A percentile compares a stretch with the other conserved stretches of the same genome.
Evolutionary conservation across 37 sponge, comb jelly and placozoan species (phyloP).

Genomic region (Lycopodina hypogea): DNA sequence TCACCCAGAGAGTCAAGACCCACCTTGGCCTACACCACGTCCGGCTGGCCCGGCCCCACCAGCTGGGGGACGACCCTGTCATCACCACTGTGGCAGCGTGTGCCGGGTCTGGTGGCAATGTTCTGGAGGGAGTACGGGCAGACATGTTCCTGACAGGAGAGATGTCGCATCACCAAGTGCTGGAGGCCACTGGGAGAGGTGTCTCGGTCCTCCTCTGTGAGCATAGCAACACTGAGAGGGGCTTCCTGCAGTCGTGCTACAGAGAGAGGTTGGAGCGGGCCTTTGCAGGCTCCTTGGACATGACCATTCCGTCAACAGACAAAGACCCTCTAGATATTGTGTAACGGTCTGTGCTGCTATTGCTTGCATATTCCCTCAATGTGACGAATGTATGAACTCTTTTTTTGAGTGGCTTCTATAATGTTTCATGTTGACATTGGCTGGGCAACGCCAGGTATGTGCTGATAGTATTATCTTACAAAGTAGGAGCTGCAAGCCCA

Average conservation of each 20-base stretch:
- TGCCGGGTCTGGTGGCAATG: constrained; percentile 86
- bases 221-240: constrained; percentile 95
- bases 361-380: no score
- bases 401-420: no score
- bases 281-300: constrained; percentile 39
- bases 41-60: constrained; percentile 55
- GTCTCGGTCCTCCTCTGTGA: constrained; percentile 82
- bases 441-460: no score
- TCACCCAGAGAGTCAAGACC: constrained; percentile 52
- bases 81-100: constrained; percentile 73
- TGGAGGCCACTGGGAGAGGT: constrained; percentile 81
- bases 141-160: constrained; percentile 86
- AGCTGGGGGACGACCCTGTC: not conserved
- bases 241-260: constrained; percentile 62
- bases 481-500: no score
- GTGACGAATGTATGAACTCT: no score
- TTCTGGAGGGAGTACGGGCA: constrained; percentile 65
- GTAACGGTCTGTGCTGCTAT: no score
- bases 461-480: no score
- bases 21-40: constrained; percentile 60
- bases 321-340: constrained; percentile 69
- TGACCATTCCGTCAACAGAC: constrained; percentile 57
- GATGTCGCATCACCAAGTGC: constrained; percentile 93
- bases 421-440: no score
- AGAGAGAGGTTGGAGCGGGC: constrained; percentile 22